A percentile compares a stretch with the other conserved stretches of the same genome.
Conservation (phyloP, 30 jellyfish, hydroid and myxozoan genomes). For the Turritopsis dohrnii region DNA sequence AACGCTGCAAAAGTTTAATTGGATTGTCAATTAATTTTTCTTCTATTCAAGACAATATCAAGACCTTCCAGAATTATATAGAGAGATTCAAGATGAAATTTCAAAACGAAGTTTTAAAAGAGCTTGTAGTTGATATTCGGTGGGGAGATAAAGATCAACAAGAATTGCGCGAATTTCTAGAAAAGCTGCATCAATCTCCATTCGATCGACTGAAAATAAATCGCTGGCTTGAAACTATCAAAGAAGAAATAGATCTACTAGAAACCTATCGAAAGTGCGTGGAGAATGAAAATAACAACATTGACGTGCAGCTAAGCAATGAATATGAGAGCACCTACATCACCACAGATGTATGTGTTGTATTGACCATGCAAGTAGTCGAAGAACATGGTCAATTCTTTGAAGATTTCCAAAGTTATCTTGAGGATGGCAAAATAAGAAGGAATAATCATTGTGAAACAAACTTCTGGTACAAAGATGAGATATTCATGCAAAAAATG, state of each 20-base stretch:
- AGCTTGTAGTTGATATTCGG: background rate
- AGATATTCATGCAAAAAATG: too few relatives aligned
- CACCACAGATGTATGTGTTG: too few relatives aligned
- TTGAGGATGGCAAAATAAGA: background rate
- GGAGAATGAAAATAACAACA: background rate
- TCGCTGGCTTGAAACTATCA: background rate
- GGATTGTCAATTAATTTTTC: background rate
- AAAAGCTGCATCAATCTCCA: background rate
- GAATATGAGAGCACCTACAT: background rate
- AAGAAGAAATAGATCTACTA: background rate
- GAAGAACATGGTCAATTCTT: background rate
- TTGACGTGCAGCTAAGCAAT: background rate
- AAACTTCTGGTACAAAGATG: background rate
- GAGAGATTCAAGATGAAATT: background rate
- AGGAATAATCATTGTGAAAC: background rate
- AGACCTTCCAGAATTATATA: background rate
- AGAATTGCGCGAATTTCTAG: background rate
- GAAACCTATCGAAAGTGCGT: background rate
- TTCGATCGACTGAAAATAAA: background rate
- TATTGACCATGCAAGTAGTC: too few relatives aligned
- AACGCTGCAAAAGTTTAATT: background rate
- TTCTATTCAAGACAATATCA: background rate
- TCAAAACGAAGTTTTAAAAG: too few relatives aligned
- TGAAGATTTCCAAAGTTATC: background rate
- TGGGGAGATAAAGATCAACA: background rate